Evolutionary conservation across 1,140 invertebrate genomes (phyloP).

Genomic region (Riptortus pedestris): DNA sequence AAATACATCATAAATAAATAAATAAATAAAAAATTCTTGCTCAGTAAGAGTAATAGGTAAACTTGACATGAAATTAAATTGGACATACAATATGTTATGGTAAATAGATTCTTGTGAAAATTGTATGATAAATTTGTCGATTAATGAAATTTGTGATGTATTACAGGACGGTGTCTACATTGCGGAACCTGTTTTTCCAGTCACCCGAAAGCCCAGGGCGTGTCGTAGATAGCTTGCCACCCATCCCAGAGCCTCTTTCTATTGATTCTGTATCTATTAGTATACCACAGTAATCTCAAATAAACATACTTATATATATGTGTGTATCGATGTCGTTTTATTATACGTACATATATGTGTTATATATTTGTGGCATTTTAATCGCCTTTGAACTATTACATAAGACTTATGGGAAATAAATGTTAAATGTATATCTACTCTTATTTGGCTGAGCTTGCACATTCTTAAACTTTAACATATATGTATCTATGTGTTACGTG

Average conservation of each 20-base stretch:
- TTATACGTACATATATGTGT: background rate
- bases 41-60: no score
- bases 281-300: slow-evolving; percentile 13
- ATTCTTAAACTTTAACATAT: background rate
- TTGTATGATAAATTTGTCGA: no score
- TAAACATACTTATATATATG: slow-evolving; percentile 1
- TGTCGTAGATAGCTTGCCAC: slow-evolving; percentile 9
- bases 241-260: slow-evolving; percentile 19
- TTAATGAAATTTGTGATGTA: no score
- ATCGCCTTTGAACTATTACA: slow-evolving; percentile 2
- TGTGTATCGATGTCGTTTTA: background rate
- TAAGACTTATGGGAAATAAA: slow-evolving; percentile 18
- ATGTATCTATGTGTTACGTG: background rate
- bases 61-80: no score
- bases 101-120: no score
- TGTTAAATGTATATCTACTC: background rate
- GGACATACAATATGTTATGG: no score
- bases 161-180: slow-evolving; percentile 22
- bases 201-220: slow-evolving; percentile 13
- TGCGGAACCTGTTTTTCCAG: slow-evolving; percentile 31
- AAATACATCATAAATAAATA: no score
- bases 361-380: background rate
- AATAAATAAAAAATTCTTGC: no score
- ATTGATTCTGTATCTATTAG: slow-evolving; percentile 15
- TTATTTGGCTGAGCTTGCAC: slow-evolving; percentile 11